These are phyloP conservation scores for Sinohyriopsis cumingii DNA, from an alignment of 2,888 invertebrate species.

Conservation along the genomic window DNA sequence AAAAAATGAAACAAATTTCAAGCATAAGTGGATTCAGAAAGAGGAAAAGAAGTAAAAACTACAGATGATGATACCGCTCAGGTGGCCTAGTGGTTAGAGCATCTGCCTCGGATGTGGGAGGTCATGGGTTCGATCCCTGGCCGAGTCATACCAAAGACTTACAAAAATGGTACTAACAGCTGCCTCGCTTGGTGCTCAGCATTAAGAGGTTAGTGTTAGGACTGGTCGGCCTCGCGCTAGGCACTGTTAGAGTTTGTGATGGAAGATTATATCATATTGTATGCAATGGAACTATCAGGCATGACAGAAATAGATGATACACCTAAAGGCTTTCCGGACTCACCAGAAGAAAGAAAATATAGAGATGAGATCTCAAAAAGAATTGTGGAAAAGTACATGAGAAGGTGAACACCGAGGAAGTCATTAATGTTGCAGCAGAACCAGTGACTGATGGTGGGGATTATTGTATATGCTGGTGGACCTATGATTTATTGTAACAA, in stretches of 20 bases:
- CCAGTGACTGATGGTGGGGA: neutral
- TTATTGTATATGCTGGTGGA: slow-evolving; percentile 12
- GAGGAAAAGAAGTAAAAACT: too few relatives aligned
- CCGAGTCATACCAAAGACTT: too few relatives aligned
- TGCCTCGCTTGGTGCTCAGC: too few relatives aligned
- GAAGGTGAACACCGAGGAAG: too few relatives aligned
- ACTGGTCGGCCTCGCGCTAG: slow-evolving; percentile 10
- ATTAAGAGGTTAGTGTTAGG: too few relatives aligned
- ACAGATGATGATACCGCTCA: too few relatives aligned
- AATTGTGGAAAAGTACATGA: slow-evolving; percentile 7
- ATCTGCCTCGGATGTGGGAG: too few relatives aligned
- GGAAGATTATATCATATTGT: slow-evolving; percentile 4
- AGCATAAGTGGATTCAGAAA: too few relatives aligned
- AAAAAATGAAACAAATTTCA: too few relatives aligned
- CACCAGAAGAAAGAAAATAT: neutral
- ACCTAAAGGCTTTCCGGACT: neutral
- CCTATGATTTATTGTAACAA: slow-evolving; percentile 11
- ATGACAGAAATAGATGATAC: slow-evolving; percentile 5
- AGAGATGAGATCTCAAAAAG: neutral
- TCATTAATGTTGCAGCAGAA: slow-evolving; percentile 2
- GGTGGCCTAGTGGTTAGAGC: too few relatives aligned
- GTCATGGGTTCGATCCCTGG: too few relatives aligned
- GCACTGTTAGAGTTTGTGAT: slow-evolving; percentile 12
- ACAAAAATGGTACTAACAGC: too few relatives aligned
- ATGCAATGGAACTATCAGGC: slow-evolving; percentile 7